phyloP scores from a whole-genome alignment of 92 coral and sea anemone species.

The Muricea muricata region DNA sequence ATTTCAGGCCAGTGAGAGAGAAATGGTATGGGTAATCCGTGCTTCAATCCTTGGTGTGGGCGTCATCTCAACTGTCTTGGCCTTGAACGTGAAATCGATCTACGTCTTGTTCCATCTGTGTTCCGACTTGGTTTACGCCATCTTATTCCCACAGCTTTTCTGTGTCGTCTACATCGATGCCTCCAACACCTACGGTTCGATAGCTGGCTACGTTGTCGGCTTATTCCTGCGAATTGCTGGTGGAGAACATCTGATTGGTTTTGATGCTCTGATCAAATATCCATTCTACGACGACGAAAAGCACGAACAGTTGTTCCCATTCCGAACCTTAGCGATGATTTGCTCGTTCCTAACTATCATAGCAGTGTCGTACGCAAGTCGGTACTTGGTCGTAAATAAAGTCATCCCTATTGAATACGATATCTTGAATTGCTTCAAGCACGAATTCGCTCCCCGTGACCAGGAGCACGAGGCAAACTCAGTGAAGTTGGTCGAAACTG shows the following conservation, averaged over 20 bases:
- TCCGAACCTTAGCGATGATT: constrained; percentile 87
- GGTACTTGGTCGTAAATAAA: constrained; percentile 70
- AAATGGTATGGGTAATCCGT: constrained; percentile 90
- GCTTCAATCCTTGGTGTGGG: constrained; percentile 84
- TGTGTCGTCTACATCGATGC: constrained; percentile 78
- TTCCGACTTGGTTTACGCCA: constrained; percentile 89
- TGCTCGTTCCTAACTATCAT: constrained; percentile 72
- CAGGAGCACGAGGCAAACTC: constrained; percentile 3
- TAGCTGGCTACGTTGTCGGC: constrained; percentile 77
- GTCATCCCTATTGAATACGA: constrained; percentile 71
- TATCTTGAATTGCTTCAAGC: constrained; percentile 75
- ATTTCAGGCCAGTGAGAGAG: constrained; percentile 81
- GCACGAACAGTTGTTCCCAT: constrained; percentile 87
- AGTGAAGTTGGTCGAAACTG: background rate
- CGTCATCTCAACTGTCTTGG: constrained; percentile 81
- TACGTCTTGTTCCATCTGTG: constrained; percentile 85
- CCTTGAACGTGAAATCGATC: constrained; percentile 80
- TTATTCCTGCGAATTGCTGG: constrained; percentile 80
- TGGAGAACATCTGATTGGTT: constrained; percentile 75
- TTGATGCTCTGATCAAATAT: constrained; percentile 74
- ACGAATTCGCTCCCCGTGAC: background rate
- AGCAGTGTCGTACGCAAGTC: constrained; percentile 70
- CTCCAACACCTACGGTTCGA: constrained; percentile 87
- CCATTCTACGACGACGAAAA: constrained; percentile 76
- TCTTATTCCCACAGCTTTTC: constrained; percentile 91